These are phyloP conservation scores for Leptinotarsa tumamoca DNA, from an alignment of 2,888 invertebrate genomes.

Conservation along the genomic window DNA sequence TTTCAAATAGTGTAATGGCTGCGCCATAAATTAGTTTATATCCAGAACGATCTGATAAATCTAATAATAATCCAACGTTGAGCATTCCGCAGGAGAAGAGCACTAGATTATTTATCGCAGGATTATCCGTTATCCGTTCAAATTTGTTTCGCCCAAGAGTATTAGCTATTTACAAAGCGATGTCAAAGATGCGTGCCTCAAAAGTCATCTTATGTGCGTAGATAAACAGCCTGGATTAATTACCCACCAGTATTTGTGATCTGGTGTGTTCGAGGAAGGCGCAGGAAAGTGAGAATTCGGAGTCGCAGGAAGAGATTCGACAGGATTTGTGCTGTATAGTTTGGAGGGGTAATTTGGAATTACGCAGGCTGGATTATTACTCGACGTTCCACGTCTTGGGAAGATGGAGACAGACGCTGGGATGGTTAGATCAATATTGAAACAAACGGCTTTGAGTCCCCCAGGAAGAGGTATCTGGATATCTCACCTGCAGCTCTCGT, in stretches of 20 bases:
- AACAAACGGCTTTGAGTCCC: too few species aligned
- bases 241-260: conserved; percentile 13
- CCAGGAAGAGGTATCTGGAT: too few species aligned
- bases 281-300: neutral
- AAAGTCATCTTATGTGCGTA: neutral
- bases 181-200: conserved; percentile 9
- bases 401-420: too few species aligned
- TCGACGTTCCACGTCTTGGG: too few species aligned
- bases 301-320: neutral
- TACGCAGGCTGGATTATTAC: too few species aligned
- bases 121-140: conserved; percentile 34
- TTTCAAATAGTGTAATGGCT: conserved; percentile 35
- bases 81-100: conserved; percentile 10
- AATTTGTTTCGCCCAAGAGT: conserved; percentile 36
- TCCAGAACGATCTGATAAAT: conserved; percentile 36
- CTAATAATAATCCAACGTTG: conserved; percentile 37
- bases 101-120: conserved; percentile 30
- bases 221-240: conserved; percentile 11
- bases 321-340: neutral
- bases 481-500: too few species aligned
- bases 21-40: conserved; percentile 34
- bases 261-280: neutral
- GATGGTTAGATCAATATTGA: too few species aligned
- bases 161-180: conserved; percentile 35
- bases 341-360: neutral